Conservation (phyloP, 2,797 vertebrate species). For the Hypotaenidia okinawae region DNA sequence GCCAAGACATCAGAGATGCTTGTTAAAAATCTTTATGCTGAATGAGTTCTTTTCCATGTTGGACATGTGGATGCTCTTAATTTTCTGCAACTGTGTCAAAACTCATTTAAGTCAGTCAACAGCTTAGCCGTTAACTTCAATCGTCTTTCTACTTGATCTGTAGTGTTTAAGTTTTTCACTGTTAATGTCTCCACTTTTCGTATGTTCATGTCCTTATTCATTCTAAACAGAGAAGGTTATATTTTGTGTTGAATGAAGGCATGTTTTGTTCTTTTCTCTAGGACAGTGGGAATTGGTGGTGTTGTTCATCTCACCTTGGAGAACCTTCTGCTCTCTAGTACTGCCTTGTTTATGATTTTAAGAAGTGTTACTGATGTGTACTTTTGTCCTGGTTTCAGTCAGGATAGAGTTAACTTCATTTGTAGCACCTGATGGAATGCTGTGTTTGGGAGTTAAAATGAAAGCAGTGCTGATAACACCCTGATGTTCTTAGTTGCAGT, state of each 20-base stretch:
- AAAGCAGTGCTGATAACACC: too few species aligned
- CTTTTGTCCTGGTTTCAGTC: too few species aligned
- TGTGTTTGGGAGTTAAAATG: too few species aligned
- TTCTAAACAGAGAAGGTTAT: neutral
- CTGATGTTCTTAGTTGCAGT: too few species aligned
- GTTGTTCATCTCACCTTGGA: neutral
- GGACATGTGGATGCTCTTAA: neutral
- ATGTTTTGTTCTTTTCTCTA: neutral
- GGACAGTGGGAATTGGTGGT: neutral
- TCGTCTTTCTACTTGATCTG: neutral
- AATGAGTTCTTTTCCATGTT: neutral
- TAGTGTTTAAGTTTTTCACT: neutral
- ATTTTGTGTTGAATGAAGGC: neutral
- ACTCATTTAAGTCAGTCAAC: neutral
- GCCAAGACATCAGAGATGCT: slow-evolving; percentile 25
- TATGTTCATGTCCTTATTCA: neutral
- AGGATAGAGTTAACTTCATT: too few species aligned
- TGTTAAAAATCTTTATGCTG: slow-evolving; percentile 30
- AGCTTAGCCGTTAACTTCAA: neutral
- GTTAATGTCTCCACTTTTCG: neutral
- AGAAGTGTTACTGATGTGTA: neutral
- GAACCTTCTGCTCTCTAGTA: neutral
- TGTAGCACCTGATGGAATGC: too few species aligned
- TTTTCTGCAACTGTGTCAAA: neutral
- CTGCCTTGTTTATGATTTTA: neutral